These are phyloP conservation scores for Channa maculata DNA, from an alignment of 2,113 vertebrate species.

Conservation along the genomic window DNA sequence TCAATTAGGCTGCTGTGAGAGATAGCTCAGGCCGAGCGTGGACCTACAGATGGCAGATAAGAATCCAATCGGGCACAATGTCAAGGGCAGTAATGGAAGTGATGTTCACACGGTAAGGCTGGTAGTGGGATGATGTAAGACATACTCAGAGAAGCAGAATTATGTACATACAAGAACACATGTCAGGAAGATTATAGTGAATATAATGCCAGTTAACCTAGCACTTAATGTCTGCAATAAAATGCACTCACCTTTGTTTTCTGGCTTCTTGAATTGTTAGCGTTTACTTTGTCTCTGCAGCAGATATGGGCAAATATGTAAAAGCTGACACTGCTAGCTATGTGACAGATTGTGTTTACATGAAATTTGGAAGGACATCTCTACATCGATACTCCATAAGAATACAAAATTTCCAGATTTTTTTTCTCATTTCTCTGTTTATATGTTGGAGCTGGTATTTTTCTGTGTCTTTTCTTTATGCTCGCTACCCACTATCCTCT, in stretches of 20 bases:
- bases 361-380: slow-evolving; percentile 10
- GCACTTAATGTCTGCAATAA: no score
- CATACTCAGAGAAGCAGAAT: slow-evolving; percentile 10
- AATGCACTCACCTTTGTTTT: not conserved
- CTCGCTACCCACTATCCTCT: no score
- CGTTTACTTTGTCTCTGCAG: slow-evolving; percentile 2
- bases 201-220: not conserved
- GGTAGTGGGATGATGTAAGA: slow-evolving; percentile 65
- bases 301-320: slow-evolving; percentile 7
- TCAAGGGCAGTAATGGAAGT: slow-evolving; percentile 74
- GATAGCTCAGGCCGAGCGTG: slow-evolving; percentile 54
- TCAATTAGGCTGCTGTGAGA: slow-evolving; percentile 76
- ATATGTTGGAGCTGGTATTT: not conserved
- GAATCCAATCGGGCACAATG: slow-evolving; percentile 78
- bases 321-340: slow-evolving; percentile 14
- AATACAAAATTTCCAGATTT: not conserved
- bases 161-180: not conserved
- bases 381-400: slow-evolving; percentile 5
- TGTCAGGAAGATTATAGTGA: not conserved
- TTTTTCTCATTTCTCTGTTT: not conserved
- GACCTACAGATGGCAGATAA: slow-evolving; percentile 76
- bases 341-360: slow-evolving; percentile 41
- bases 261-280: not conserved
- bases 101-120: slow-evolving; percentile 48
- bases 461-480: no score